These are phyloP conservation scores for Scartelaos histophorus DNA, from an alignment of 2,113 vertebrate species.

Conservation along the genomic window DNA sequence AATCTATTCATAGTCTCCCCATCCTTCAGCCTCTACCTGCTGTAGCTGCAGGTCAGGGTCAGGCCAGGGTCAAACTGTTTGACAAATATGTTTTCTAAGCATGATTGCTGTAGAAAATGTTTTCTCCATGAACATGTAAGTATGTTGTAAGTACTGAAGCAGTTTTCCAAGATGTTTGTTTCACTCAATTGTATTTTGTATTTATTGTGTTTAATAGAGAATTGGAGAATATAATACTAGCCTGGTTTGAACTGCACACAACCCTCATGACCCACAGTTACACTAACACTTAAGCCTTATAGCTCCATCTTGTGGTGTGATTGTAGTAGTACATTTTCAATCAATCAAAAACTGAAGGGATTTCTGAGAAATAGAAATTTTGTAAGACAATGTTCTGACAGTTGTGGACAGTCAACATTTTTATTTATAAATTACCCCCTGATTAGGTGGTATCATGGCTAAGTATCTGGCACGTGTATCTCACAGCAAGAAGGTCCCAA, in stretches of 20 bases:
- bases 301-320: conserved; percentile 57
- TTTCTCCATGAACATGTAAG: not conserved
- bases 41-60: not conserved
- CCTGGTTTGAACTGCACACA: not conserved
- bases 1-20: conserved; percentile 30
- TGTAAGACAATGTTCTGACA: not conserved
- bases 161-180: not conserved
- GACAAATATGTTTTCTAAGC: too few species aligned
- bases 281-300: not conserved
- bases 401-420: not conserved
- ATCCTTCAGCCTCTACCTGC: conserved; percentile 5
- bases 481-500: too few species aligned
- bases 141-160: not conserved
- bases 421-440: not conserved
- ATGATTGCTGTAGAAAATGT: not conserved
- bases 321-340: conserved; percentile 18
- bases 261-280: not conserved
- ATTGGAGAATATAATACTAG: not conserved
- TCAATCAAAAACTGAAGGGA: too few species aligned
- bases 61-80: not conserved
- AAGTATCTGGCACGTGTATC: not conserved
- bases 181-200: not conserved
- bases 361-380: not conserved
- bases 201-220: not conserved
- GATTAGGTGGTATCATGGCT: not conserved